Evolutionary conservation across 2,888 invertebrate species (phyloP).

Genomic region (Eustalomyia histrio): DNA sequence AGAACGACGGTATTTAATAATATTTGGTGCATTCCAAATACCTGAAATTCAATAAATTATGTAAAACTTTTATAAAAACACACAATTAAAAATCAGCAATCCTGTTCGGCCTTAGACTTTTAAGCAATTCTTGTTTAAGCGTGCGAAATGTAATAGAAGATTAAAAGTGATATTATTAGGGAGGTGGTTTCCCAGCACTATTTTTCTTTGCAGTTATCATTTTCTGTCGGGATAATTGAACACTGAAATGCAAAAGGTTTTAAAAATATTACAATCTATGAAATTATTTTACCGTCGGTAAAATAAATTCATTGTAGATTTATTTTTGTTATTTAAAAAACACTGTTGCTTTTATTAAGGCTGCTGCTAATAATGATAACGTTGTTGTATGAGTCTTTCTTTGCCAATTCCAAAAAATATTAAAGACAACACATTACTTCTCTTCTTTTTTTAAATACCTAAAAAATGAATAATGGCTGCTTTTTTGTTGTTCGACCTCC

Average conservation of each 20-base stretch:
- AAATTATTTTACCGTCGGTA: constrained; percentile 40
- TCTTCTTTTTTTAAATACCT: constrained; percentile 56
- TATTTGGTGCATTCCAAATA: too few relatives aligned
- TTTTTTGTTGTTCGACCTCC: constrained; percentile 71
- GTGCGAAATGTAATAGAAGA: too few relatives aligned
- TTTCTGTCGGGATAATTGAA: too few relatives aligned
- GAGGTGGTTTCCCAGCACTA: too few relatives aligned
- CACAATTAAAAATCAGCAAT: too few relatives aligned
- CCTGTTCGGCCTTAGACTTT: too few relatives aligned
- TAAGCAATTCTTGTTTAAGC: too few relatives aligned
- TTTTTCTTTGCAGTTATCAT: too few relatives aligned
- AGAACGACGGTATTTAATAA: too few relatives aligned
- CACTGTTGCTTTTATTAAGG: constrained; percentile 56
- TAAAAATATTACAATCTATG: not conserved
- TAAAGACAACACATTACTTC: constrained; percentile 8
- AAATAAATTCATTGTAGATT: not conserved
- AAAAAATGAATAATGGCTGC: constrained; percentile 79
- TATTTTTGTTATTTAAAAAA: constrained; percentile 12
- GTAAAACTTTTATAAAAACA: too few relatives aligned
- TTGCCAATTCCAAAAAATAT: constrained; percentile 44
- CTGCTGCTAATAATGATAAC: constrained; percentile 40
- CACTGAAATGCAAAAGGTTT: not conserved
- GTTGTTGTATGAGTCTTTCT: constrained; percentile 43
- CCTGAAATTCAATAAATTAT: too few relatives aligned
- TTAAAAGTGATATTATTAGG: too few relatives aligned